A percentile compares a stretch with the other conserved stretches of the same genome.
phyloP scores from a whole-genome alignment of 2,888 invertebrate species.

The Calameuta idolon region DNA sequence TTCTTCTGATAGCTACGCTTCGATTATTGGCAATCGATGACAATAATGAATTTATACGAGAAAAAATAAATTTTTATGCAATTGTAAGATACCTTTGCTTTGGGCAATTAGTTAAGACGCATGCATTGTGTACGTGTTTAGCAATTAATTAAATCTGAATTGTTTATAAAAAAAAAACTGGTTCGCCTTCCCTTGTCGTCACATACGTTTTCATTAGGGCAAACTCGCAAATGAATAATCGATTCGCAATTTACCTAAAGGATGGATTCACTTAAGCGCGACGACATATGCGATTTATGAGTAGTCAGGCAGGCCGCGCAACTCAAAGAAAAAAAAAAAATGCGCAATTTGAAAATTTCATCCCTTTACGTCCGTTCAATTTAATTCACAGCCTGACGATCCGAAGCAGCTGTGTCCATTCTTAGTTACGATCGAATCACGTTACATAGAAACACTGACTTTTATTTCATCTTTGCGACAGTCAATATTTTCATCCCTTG shows the following conservation, averaged over 20 bases:
- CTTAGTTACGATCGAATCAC: neutral
- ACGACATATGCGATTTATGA: neutral
- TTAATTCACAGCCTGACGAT: neutral
- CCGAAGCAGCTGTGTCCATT: neutral
- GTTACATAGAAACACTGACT: neutral
- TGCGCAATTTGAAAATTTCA: neutral
- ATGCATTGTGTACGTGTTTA: neutral
- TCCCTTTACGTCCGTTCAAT: neutral
- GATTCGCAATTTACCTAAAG: neutral
- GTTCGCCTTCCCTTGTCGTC: neutral
- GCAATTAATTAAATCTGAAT: neutral
- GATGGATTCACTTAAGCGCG: neutral
- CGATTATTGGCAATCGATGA: neutral
- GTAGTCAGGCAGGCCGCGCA: neutral
- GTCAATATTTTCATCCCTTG: neutral
- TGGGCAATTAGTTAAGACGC: neutral
- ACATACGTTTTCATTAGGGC: neutral
- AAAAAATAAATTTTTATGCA: neutral
- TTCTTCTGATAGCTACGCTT: neutral
- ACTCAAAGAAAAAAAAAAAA: neutral
- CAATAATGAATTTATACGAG: neutral
- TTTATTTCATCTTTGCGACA: neutral
- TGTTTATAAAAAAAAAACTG: neutral
- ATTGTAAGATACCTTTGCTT: neutral
- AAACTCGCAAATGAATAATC: neutral